Base-by-base conservation (phyloP, 2,888 invertebrate species). In the Phortica magna region DNA sequence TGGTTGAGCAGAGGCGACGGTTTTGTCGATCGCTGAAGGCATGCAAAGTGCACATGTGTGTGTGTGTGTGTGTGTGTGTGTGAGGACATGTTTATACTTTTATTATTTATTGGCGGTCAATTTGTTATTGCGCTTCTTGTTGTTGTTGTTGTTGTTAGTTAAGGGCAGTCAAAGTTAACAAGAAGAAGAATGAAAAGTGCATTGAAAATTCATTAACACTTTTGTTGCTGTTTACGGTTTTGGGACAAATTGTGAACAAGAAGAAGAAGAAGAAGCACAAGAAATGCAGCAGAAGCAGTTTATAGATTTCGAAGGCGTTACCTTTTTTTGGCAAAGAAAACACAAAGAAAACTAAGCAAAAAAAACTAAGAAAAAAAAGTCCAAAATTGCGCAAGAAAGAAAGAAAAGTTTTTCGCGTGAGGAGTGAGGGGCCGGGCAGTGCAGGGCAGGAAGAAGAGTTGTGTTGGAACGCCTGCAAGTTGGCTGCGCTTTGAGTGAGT, bases 291-390 rank as follows among this genome's bases (percentile, higher is more conserved):
- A 39, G 57, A 55, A 14, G 39, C n/a, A 82, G 76, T 80, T 79
- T 81, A 82, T 81, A 82, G 79, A 84, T 86, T 88, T 89, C 84
- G 90, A 89, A 89, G 89, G 89, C 90, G 89, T 90, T 89, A 85
- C 89, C 90, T 87, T 88, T 86, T 85, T 82, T 77, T 68, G 59
- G 77, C 72, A 65, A 73, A 74, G 72, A 68, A 77, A 75, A 76
- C 55, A 31, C 53, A 74, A 78, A 81, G 77, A 71, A 74, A 76
- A 10, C 55, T 17, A 67, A 43, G 48, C 43, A 61, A 65, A 53
- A 43, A 75, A 43, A 75, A 39, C 7, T 53, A 68, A 68, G 76
- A 78, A 82, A 76, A 78, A 79, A 76, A 19, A 39, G 80, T 80
- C 84, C 82, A 84, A 84, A 84, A 84, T 82, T 83, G 53, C 57